phyloP scores from a whole-genome alignment of 2,113 vertebrate genomes.

The Synchiropus splendidus region DNA sequence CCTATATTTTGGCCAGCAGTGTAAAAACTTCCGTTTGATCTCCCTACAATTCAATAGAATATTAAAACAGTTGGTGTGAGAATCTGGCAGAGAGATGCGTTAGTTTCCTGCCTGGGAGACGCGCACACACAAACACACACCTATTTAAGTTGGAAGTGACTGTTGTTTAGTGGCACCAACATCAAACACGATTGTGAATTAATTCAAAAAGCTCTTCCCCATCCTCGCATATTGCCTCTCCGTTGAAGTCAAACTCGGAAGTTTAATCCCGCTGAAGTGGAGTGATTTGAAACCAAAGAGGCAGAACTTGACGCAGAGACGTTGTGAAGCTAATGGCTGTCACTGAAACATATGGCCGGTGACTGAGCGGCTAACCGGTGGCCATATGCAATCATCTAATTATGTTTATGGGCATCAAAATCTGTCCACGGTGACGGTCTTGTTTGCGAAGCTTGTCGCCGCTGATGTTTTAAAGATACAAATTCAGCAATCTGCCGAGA shows the following conservation, averaged over 20 bases:
- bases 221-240: constrained; percentile 1
- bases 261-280: constrained; percentile 31
- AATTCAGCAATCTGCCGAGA: constrained; percentile 37
- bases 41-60: constrained; percentile 47
- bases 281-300: constrained; percentile 51
- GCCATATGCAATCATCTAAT: constrained; percentile 59
- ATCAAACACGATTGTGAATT: constrained; percentile 44
- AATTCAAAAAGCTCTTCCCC: constrained; percentile 9
- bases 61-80: constrained; percentile 51
- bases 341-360: constrained; percentile 56
- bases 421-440: constrained; percentile 39
- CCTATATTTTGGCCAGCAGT: constrained; percentile 40
- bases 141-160: constrained; percentile 33
- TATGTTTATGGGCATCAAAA: constrained; percentile 49
- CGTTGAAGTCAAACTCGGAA: constrained; percentile 30
- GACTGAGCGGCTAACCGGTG: constrained; percentile 48
- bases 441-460: constrained; percentile 43
- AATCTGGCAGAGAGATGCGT: constrained; percentile 42
- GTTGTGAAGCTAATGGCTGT: constrained; percentile 38
- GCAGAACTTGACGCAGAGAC: constrained; percentile 39
- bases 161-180: constrained; percentile 36
- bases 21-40: constrained; percentile 49
- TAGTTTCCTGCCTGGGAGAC: constrained; percentile 47
- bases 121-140: constrained; percentile 22
- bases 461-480: constrained; percentile 37